Evolutionary conservation across 2,797 vertebrate species (phyloP), one percentile per base, ranked within the genome.

Genomic region (Podargus strigoides): DNA sequence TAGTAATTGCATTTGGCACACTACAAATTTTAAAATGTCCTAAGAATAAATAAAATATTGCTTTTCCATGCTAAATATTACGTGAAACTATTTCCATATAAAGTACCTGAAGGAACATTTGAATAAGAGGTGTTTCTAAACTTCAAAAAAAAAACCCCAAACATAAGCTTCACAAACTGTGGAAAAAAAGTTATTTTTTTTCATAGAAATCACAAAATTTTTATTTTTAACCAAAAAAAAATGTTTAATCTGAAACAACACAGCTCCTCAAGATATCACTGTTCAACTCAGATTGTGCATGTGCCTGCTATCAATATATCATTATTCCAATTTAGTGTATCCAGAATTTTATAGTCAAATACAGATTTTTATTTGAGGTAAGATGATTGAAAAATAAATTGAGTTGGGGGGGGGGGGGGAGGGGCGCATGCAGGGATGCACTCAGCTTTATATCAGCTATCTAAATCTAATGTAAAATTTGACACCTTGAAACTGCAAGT

Each of bases 121-220:
- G 14, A 73, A 68, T 22, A 21, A 76, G 52, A 37, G 6, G 26
- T 37, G 36, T 5, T 30, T 16, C 2, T 13, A 60, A 26, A 42
- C 10, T 39, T 69, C n/a, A n/a, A n/a, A n/a, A 37, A 58, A 60
- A 21, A n/a, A 10, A 9, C 1, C 4, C 2, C 41, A 19, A 37
- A 34, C 1, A 39, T 11, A 58, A 42, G 3, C 0, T 0, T 30
- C 4, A 55, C 0, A 59, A 59, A 59, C 66, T 21, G 36, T 14
- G 9, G 18, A 5, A 10, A 22, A 46, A 58, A 21, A 21, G 0
- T 0, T 0, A 5, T 49, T 53, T 73, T 56, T 73, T 60, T 30
- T 28, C 3, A 24, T 6, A n/a, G 5, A 52, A 64, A 69, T n/a
- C 5, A 36, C 1, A 3, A 32, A 20, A 49, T 72, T 27, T 50